These are phyloP conservation scores for Eupeodes corollae DNA, from an alignment of 1,140 invertebrate species.

Conservation along the genomic window DNA sequence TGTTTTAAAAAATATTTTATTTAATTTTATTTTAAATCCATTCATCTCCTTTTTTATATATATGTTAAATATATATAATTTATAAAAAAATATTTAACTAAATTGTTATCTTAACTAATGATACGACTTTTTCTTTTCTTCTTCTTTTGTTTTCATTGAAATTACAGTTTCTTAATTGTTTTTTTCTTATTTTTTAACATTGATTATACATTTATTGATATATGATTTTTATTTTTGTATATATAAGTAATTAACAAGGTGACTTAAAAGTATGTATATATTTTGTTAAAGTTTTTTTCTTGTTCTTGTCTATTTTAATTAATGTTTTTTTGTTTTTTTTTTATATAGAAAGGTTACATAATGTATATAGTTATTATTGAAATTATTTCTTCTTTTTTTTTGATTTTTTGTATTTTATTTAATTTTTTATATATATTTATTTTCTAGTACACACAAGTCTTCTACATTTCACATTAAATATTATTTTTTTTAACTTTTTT, in stretches of 20 bases:
- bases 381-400: neutral
- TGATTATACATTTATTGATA: conserved; percentile 10
- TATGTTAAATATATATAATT: conserved; percentile 1
- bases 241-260: neutral
- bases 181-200: conserved; percentile 11
- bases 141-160: conserved; percentile 29
- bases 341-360: too few relatives aligned
- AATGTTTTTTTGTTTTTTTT: too few relatives aligned
- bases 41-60: conserved; percentile 1
- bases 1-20: conserved; percentile 1
- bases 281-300: too few relatives aligned
- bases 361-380: too few relatives aligned
- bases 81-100: conserved; percentile 12
- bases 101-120: conserved; percentile 8
- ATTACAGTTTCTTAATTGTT: conserved; percentile 37
- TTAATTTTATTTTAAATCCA: neutral
- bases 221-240: conserved; percentile 9
- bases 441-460: conserved; percentile 13
- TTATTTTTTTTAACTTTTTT: too few relatives aligned
- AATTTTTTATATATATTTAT: conserved; percentile 15
- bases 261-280: too few relatives aligned
- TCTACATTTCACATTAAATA: too few relatives aligned
- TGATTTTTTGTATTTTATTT: conserved; percentile 7
- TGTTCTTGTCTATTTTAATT: too few relatives aligned
- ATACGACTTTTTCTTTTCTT: conserved; percentile 1